These are phyloP conservation scores for Brachycybe producta DNA, from an alignment of 2,888 invertebrate species.

Conservation along the genomic window DNA sequence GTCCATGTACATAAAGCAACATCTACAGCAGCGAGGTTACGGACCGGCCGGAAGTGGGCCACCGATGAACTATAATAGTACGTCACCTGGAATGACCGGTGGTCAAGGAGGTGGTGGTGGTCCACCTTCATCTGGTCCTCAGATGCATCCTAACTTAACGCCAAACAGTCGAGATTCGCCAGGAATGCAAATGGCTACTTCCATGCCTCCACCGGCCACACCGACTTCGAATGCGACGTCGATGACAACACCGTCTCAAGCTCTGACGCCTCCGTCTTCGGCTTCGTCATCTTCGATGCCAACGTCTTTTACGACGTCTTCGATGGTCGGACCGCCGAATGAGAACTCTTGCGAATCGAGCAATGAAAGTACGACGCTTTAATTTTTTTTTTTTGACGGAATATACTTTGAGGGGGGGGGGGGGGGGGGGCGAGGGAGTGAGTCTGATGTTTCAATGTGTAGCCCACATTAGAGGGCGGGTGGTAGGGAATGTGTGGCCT, in stretches of 20 bases:
- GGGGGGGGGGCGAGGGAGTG: neutral
- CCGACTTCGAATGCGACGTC: constrained; percentile 19
- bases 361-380: constrained; percentile 13
- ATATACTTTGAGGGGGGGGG: neutral
- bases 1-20: constrained; percentile 43
- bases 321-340: neutral
- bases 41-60: constrained; percentile 11
- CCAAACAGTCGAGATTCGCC: constrained; percentile 27
- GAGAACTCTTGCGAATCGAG: constrained; percentile 16
- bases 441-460: no score
- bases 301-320: constrained; percentile 11
- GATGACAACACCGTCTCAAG: constrained; percentile 40
- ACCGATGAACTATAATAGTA: constrained; percentile 16
- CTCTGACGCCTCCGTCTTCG: constrained; percentile 20
- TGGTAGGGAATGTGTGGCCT: neutral
- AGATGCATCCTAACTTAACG: no score
- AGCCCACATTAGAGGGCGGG: neutral
- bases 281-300: constrained; percentile 25
- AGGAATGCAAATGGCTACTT: constrained; percentile 23
- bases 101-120: constrained; percentile 18
- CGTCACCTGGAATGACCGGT: constrained; percentile 7
- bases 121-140: no score
- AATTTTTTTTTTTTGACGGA: neutral
- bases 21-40: constrained; percentile 34
- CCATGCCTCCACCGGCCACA: constrained; percentile 18